Evolutionary conservation across 2,797 vertebrate species (phyloP).

Genomic region (Masticophis lateralis): DNA sequence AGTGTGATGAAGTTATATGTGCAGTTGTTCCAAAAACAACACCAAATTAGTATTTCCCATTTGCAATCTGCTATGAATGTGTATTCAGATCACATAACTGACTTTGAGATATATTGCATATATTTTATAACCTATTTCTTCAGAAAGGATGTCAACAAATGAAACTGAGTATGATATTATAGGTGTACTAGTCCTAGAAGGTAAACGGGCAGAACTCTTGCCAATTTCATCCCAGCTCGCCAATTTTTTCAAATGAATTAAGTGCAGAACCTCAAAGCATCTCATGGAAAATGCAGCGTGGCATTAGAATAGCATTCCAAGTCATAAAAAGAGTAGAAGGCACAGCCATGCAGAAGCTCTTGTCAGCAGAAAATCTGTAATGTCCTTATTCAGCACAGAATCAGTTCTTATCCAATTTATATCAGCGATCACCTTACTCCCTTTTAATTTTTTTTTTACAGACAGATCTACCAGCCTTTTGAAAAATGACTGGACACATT

Average conservation of each 20-base stretch:
- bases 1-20: not conserved
- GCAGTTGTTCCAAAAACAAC: not conserved
- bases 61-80: not conserved
- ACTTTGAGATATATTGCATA: not conserved
- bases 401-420: not conserved
- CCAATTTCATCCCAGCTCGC: not conserved
- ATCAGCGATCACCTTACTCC: not conserved
- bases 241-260: not conserved
- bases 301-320: not conserved
- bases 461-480: not conserved
- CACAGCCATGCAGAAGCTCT: not conserved
- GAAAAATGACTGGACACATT: not conserved
- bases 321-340: not conserved
- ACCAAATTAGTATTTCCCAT: not conserved
- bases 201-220: not conserved
- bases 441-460: not conserved
- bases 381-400: not conserved
- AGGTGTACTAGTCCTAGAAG: not conserved
- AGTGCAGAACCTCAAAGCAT: not conserved
- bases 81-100: not conserved
- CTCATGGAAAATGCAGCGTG: not conserved
- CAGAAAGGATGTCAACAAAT: not conserved
- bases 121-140: not conserved
- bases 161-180: not conserved
- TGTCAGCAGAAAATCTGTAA: not conserved